A percentile compares a stretch with the other conserved stretches of the same genome.
Conservation (phyloP, 2,888 invertebrate species). For the Acanthococcus lagerstroemiae region DNA sequence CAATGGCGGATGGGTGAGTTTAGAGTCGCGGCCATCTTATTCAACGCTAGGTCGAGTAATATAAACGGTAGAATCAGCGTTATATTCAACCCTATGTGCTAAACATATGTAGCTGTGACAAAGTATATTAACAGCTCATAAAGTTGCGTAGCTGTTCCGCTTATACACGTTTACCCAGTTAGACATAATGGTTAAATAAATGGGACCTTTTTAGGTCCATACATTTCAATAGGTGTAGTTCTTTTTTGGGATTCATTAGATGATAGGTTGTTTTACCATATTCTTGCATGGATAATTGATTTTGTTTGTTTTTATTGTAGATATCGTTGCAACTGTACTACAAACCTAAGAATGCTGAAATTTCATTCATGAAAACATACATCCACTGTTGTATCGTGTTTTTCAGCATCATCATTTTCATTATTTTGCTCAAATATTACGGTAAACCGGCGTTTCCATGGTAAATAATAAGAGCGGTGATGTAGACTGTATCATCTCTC, state of each 20-base stretch:
- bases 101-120: too few relatives aligned
- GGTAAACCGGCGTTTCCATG: conserved; percentile 8
- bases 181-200: too few relatives aligned
- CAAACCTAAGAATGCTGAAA: conserved; percentile 36
- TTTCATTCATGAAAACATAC: conserved; percentile 18
- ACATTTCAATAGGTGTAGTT: neutral
- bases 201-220: neutral
- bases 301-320: conserved; percentile 40
- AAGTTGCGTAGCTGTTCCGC: too few relatives aligned
- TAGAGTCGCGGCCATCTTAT: neutral
- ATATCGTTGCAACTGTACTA: conserved; percentile 42
- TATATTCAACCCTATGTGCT: neutral
- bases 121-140: too few relatives aligned
- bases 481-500: too few relatives aligned
- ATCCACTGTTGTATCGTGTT: conserved; percentile 9
- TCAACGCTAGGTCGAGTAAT: neutral
- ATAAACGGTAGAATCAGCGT: neutral
- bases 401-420: conserved; percentile 9
- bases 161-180: too few relatives aligned
- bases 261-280: neutral
- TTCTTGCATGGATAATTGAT: neutral
- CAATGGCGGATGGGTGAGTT: conserved; percentile 75
- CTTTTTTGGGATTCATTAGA: neutral
- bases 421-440: conserved; percentile 20
- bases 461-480: too few relatives aligned